Evolutionary conservation across 2,797 vertebrate genomes (phyloP), one percentile per base, ranked within the genome.

Genomic region (Philypnodon macrostomus): DNA sequence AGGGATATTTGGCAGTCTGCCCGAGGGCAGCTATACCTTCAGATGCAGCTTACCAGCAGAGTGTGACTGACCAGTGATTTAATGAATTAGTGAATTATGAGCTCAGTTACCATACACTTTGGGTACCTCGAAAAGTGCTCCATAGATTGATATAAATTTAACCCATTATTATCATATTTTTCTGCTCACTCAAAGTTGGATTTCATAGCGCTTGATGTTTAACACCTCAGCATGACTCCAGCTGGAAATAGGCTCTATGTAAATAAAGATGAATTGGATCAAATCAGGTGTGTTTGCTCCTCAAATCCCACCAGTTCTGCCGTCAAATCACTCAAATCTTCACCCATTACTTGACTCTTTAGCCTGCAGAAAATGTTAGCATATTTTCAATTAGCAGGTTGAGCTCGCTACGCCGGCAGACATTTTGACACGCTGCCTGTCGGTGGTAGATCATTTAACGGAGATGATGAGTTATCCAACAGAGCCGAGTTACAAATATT

Each of bases 401-500:
- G 48, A 47, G 27, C 36, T 48, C 32, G 39, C 37, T 27, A 32
- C 38, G 65, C 46, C 50, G 29, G 49, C 44, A 62, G 18, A 58
- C 51, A 60, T 54, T 48, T 51, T 38, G 45, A 68, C 63, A 70
- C 57, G n/a, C n/a, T 46, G 26, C 29, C 12, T 58, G 63, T 75
- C n/a, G 40, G 47, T 70, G 34, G 7, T 53, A 44, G 26, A 44
- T 44, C 41, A 44, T 44, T 44, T 70, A 77, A 67, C 45, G 39
- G 67, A n/a, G 70, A 70, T 48, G 60, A 69, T 66, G 67, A 79
- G 76, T 73, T 65, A 67, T 76, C 49, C 71, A 55, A 69, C 35
- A 11, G 38, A 0, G 55, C 53, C 42, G 19, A 30, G 60, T 44
- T 37, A 31, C 55, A 74, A 66, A 77, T 66, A 75, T 69, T 45